A percentile compares a stretch with the other conserved stretches of the same genome.
Conservation (phyloP, 2,888 invertebrate genomes). For the Aproaerema taeniolella region DNA sequence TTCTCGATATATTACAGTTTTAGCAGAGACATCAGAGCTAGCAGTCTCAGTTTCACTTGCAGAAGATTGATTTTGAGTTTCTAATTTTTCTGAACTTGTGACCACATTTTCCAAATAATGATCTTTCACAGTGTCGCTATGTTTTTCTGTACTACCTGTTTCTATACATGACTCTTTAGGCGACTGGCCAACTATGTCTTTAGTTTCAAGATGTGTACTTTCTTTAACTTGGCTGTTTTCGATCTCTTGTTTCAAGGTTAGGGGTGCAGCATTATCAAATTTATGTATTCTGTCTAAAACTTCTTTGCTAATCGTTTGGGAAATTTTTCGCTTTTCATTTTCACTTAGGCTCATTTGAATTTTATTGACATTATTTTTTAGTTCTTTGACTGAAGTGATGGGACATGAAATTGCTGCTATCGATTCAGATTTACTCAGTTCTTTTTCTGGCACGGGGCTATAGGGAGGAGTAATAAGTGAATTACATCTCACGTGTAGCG, state of each 20-base stretch:
- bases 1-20: constrained; percentile 80
- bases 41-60: constrained; percentile 84
- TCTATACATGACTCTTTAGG: constrained; percentile 15
- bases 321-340: constrained; percentile 84
- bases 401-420: constrained; percentile 73
- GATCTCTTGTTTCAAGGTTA: constrained; percentile 71
- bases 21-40: constrained; percentile 84
- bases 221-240: constrained; percentile 58
- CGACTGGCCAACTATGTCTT: constrained; percentile 10
- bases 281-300: constrained; percentile 80
- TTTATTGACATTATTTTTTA: constrained; percentile 68
- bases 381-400: constrained; percentile 57
- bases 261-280: constrained; percentile 40
- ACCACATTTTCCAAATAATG: too few relatives aligned
- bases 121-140: constrained; percentile 70
- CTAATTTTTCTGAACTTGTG: constrained; percentile 48
- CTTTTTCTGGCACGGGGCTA: constrained; percentile 44
- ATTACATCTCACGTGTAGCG: constrained; percentile 77
- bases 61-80: constrained; percentile 60
- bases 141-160: constrained; percentile 17
- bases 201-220: constrained; percentile 8
- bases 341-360: constrained; percentile 78
- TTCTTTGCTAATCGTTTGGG: constrained; percentile 85
- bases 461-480: constrained; percentile 70
- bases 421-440: constrained; percentile 73